Evolutionary conservation across 2,797 vertebrate species (phyloP).

Genomic region (Pelochelys cantorii): DNA sequence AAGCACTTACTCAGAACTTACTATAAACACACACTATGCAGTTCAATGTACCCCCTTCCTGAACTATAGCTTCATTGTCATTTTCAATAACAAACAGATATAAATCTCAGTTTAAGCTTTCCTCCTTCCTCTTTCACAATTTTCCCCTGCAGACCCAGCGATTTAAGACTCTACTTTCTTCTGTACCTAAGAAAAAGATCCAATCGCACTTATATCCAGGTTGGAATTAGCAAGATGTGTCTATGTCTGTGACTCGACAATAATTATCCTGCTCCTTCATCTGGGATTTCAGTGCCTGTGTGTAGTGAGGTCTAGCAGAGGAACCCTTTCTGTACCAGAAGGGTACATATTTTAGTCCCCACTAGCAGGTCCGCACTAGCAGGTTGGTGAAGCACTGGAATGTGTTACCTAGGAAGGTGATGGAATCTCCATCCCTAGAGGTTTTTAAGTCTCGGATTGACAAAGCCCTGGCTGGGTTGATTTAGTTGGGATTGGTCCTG

Average conservation of each 20-base stretch:
- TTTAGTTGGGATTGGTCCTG: no score
- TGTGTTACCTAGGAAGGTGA: no score
- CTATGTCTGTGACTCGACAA: background rate
- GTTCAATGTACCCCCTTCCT: background rate
- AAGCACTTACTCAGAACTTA: background rate
- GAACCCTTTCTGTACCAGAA: background rate
- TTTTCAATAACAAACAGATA: accelerated
- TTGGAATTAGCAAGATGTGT: background rate
- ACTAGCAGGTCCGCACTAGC: background rate
- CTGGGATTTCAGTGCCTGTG: background rate
- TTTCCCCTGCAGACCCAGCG: background rate
- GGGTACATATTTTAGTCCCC: background rate
- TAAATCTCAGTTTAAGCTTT: background rate
- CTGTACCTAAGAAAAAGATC: background rate
- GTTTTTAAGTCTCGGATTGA: no score
- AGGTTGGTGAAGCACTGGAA: no score
- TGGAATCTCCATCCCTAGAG: no score
- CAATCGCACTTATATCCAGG: background rate
- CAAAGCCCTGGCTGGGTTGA: no score
- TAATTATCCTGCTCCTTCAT: background rate
- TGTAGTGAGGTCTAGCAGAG: background rate
- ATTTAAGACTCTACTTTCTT: background rate
- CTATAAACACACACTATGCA: background rate
- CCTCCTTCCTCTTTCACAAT: accelerated
- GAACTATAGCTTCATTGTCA: background rate